Base-by-base conservation (phyloP, 2,797 vertebrate species). In the Gorsachius magnificus region DNA sequence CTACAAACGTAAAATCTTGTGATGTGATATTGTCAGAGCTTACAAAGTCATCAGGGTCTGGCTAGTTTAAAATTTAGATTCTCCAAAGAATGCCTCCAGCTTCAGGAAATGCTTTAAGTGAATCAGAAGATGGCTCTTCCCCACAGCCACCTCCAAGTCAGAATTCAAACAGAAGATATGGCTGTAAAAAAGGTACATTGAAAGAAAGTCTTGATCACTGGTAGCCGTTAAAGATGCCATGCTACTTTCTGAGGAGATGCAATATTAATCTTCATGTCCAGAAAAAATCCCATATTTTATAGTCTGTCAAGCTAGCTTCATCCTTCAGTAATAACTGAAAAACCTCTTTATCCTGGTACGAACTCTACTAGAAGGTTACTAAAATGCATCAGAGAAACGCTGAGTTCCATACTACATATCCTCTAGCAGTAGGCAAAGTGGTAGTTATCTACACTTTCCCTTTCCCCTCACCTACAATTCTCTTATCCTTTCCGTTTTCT, bases 211-310 rank as follows among this genome's bases (percentile, higher is more conserved):
- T 24, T 65, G 45, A 28, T 28, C 36, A 10, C 4, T 46, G 13
- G 26, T 13, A 76, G 70, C 51, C 38, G 8, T 35, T 65, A 46
- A 48, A 26, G 53, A 66, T 74, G 53, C 61, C 29, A 7, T n/a
- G 25, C 33, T 51, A 3, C 43, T 75, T 41, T 16, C 19, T 74
- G 33, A 84, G 45, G 36, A 60, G 61, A 63, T 43, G 57, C 48
- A 61, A 17, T 41, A 33, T 43, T 70, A 63, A 50, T 50, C 53
- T 78, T 61, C 26, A 5, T 4, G 16, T 66, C 36, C 71, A 31
- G 25, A 29, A 66, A 33, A 65, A 66, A 5, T 16, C 24, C 4
- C 20, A 10, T 1, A 7, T 21, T 43, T 17, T 22, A 3, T 0
- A 41, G 35, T 60, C 11, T 46, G 58, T 13, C 35, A 43, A 36